These are phyloP conservation scores for Poeciliopsis paucimaculata DNA, from an alignment of 2,797 vertebrate genomes.

Conservation along the genomic window DNA sequence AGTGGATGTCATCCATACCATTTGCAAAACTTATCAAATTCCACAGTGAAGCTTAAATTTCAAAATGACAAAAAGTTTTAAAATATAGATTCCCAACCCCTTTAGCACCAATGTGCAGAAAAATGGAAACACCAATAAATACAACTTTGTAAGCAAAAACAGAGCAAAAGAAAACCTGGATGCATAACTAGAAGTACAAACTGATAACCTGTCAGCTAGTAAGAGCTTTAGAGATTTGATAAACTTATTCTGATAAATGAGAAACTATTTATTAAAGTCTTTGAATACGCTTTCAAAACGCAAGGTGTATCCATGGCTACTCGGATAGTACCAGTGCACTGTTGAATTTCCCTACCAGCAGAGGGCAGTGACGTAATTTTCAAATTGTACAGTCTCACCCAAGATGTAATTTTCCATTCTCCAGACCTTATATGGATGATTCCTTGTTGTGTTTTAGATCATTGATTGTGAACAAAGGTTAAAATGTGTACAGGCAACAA, in stretches of 20 bases:
- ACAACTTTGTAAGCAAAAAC: neutral
- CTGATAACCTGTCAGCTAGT: neutral
- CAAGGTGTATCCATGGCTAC: neutral
- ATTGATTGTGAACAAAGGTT: neutral
- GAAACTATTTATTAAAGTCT: neutral
- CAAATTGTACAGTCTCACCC: neutral
- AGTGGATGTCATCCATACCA: neutral
- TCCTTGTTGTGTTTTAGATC: neutral
- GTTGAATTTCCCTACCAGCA: slow-evolving; percentile 34
- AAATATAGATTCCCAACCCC: neutral
- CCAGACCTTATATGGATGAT: neutral
- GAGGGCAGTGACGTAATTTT: slow-evolving; percentile 52
- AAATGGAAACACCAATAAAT: neutral
- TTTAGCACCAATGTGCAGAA: neutral
- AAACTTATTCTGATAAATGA: neutral
- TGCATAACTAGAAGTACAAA: neutral
- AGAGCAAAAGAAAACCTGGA: neutral
- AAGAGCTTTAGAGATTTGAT: neutral
- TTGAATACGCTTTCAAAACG: neutral
- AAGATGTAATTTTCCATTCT: slow-evolving; percentile 15
- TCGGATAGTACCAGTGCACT: neutral
- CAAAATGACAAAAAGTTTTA: neutral
- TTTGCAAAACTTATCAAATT: neutral
- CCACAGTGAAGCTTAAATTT: neutral
- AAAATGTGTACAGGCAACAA: neutral